Evolutionary conservation across 2,113 vertebrate species (phyloP).

Genomic region (Perccottus glenii): DNA sequence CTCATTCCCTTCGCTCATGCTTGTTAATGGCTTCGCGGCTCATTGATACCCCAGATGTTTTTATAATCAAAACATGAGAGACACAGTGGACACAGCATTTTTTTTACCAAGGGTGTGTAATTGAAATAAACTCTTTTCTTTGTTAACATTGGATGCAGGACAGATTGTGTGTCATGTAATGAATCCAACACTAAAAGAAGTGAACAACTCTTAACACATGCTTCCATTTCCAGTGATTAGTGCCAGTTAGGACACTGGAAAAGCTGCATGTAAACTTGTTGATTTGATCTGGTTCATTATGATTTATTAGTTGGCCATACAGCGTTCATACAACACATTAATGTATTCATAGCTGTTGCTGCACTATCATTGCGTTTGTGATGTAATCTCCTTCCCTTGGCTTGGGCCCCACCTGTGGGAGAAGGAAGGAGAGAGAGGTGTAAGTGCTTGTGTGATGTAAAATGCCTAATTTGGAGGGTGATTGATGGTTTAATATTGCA

Average conservation of each 20-base stretch:
- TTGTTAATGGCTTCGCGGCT: constrained; percentile 74
- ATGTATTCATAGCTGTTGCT: constrained; percentile 67
- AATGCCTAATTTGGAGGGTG: constrained; percentile 84
- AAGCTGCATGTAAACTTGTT: constrained; percentile 24
- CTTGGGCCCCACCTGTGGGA: constrained; percentile 79
- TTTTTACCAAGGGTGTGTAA: constrained; percentile 35
- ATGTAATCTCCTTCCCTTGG: constrained; percentile 75
- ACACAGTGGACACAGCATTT: constrained; percentile 58
- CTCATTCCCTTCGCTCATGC: constrained; percentile 32
- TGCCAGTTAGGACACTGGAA: constrained; percentile 17
- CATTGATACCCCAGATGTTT: constrained; percentile 77
- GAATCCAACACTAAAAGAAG: constrained; percentile 35
- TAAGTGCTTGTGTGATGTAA: constrained; percentile 81
- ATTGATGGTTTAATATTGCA: constrained; percentile 89
- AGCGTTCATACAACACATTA: constrained; percentile 54
- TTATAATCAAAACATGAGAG: constrained; percentile 69
- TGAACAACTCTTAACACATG: constrained; percentile 26
- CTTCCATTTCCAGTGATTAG: constrained; percentile 40
- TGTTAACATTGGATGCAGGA: constrained; percentile 28
- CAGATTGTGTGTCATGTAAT: constrained; percentile 17
- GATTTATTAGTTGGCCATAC: constrained; percentile 60
- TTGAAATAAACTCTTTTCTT: constrained; percentile 44
- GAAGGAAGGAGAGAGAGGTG: constrained; percentile 62
- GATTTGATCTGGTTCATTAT: constrained; percentile 69
- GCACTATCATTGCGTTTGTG: constrained; percentile 74